Evolutionary conservation across 2,113 vertebrate species (phyloP).

Genomic region (Polyodon spathula): DNA sequence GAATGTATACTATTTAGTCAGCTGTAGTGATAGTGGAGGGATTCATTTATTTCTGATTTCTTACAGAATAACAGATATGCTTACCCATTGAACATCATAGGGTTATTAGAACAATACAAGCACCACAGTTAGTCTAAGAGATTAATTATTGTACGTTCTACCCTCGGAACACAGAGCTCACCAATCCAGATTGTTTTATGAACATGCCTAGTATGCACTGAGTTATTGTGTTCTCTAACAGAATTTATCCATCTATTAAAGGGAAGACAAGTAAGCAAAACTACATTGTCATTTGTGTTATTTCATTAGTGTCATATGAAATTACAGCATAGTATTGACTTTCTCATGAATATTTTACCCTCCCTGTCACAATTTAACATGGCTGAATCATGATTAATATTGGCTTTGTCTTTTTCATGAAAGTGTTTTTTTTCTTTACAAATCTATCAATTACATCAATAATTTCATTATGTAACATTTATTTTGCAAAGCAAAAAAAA

Average conservation of each 20-base stretch:
- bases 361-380: slow-evolving; percentile 53
- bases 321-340: slow-evolving; percentile 60
- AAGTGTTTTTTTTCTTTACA: slow-evolving; percentile 45
- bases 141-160: slow-evolving; percentile 46
- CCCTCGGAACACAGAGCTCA: slow-evolving; percentile 45
- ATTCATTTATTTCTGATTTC: slow-evolving; percentile 5
- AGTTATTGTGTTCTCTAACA: slow-evolving; percentile 36
- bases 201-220: slow-evolving; percentile 57
- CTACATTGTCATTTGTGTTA: slow-evolving; percentile 61
- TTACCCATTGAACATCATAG: slow-evolving; percentile 22
- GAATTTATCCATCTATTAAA: slow-evolving; percentile 58
- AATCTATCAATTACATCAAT: slow-evolving; percentile 36
- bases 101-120: slow-evolving; percentile 45
- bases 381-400: slow-evolving; percentile 59
- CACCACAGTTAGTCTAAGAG: slow-evolving; percentile 36
- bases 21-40: background rate
- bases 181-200: slow-evolving; percentile 64
- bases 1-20: background rate
- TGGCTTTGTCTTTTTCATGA: slow-evolving; percentile 52
- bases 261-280: slow-evolving; percentile 60
- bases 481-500: slow-evolving; percentile 1
- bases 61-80: background rate
- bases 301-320: slow-evolving; percentile 63
- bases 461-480: slow-evolving; percentile 2
- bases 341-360: slow-evolving; percentile 52